phyloP scores from a whole-genome alignment of 2,888 invertebrate genomes.

The Hypsopygia costalis region DNA sequence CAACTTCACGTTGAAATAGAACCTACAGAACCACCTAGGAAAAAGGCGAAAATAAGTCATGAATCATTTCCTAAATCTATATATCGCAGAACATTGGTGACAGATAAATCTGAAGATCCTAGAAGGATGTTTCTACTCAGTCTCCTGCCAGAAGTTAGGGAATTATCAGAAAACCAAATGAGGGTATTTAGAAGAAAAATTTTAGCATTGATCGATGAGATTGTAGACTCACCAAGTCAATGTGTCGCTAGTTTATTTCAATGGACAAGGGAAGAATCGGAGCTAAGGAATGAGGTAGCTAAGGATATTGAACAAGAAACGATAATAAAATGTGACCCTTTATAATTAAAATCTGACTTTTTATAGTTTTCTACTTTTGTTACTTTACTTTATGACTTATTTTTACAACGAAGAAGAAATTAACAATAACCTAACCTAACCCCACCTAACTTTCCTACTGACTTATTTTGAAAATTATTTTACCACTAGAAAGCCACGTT shows the following conservation, averaged over 20 bases:
- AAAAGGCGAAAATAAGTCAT: slow-evolving; percentile 6
- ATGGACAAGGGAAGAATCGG: slow-evolving; percentile 12
- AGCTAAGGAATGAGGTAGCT: background rate
- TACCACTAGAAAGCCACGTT: too few relatives aligned
- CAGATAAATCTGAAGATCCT: slow-evolving; percentile 22
- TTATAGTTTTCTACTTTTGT: too few relatives aligned
- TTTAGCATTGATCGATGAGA: slow-evolving; percentile 33
- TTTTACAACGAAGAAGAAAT: too few relatives aligned
- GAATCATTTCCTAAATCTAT: slow-evolving; percentile 8
- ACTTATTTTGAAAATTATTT: background rate
- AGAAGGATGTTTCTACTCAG: slow-evolving; percentile 37
- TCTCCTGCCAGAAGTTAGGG: slow-evolving; percentile 38
- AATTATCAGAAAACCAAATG: slow-evolving; percentile 39
- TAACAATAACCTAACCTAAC: too few relatives aligned
- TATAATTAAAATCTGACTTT: too few relatives aligned
- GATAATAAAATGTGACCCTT: slow-evolving; percentile 8
- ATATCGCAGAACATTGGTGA: slow-evolving; percentile 14
- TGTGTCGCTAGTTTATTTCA: slow-evolving; percentile 21
- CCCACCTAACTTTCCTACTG: too few relatives aligned
- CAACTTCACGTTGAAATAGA: slow-evolving; percentile 15
- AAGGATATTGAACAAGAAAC: slow-evolving; percentile 7
- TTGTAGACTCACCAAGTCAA: slow-evolving; percentile 23
- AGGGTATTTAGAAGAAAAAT: slow-evolving; percentile 39
- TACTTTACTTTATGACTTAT: too few relatives aligned
- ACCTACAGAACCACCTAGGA: slow-evolving; percentile 13